Evolutionary conservation across 30 jellyfish, hydroid and myxozoan genomes (phyloP).

Genomic region (Cassiopea xamachana): DNA sequence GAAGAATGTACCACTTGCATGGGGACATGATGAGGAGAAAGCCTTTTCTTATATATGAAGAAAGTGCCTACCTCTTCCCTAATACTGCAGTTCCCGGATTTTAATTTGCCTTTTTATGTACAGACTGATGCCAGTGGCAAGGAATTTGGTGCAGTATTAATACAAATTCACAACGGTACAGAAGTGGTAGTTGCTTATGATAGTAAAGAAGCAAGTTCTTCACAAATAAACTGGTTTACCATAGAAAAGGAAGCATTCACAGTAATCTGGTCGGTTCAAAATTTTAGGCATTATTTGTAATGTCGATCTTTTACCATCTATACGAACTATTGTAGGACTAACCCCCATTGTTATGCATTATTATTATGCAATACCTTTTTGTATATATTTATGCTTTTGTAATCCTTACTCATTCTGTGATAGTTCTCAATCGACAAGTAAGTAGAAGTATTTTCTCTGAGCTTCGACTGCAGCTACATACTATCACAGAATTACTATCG

Average conservation of each 20-base stretch:
- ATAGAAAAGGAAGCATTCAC: conserved; percentile 58
- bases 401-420: no score
- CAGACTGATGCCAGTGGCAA: conserved; percentile 48
- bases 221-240: conserved; percentile 25
- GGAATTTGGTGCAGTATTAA: conserved; percentile 60
- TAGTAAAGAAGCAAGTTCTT: not conserved
- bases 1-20: conserved; percentile 19
- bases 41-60: conserved; percentile 58
- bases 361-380: no score
- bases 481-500: no score
- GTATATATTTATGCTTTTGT: no score
- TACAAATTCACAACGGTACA: conserved; percentile 36
- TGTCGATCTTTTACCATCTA: conserved; percentile 61
- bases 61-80: conserved; percentile 39
- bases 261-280: conserved; percentile 46
- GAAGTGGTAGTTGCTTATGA: conserved; percentile 58
- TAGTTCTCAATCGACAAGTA: conserved; percentile 33
- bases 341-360: no score
- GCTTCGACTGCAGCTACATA: no score
- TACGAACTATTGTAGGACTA: conserved; percentile 66
- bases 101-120: conserved; percentile 35
- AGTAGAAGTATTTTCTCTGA: conserved; percentile 20
- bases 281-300: conserved; percentile 46
- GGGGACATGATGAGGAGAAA: conserved; percentile 24
- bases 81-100: conserved; percentile 44